Evolutionary conservation across 2,797 vertebrate species (phyloP).

Genomic region (Botia kubotai): DNA sequence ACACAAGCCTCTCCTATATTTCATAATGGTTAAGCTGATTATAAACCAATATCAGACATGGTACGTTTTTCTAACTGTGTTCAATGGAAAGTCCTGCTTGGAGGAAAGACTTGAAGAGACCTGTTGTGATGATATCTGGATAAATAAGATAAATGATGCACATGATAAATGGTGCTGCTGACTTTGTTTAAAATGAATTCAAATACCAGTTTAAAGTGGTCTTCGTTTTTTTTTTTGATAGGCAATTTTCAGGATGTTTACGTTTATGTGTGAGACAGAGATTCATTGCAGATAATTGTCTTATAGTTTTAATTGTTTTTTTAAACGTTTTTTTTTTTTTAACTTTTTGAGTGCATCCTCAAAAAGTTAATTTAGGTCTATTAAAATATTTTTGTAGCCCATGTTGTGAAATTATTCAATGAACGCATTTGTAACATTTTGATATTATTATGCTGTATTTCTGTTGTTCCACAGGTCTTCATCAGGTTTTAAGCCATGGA

Average conservation of each 20-base stretch:
- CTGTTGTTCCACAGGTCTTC: background rate
- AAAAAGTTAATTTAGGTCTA: background rate
- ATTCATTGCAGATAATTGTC: conserved; percentile 40
- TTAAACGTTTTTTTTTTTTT: conserved; percentile 1
- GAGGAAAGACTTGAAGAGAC: conserved; percentile 77
- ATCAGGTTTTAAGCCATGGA: background rate
- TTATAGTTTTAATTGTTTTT: conserved; percentile 40
- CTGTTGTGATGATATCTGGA: conserved; percentile 81
- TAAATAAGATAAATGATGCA: conserved; percentile 81
- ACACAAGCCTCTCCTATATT: conserved; percentile 77
- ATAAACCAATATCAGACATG: conserved; percentile 84
- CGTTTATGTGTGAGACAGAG: conserved; percentile 25
- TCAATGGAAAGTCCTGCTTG: conserved; percentile 80
- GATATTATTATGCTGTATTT: conserved; percentile 1
- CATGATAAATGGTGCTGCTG: conserved; percentile 73
- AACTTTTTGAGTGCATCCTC: background rate
- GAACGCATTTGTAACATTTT: background rate
- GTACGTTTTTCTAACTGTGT: conserved; percentile 78
- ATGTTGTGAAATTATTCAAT: background rate
- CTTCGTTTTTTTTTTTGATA: conserved; percentile 37
- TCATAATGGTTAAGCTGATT: conserved; percentile 85
- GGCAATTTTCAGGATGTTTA: conserved; percentile 22
- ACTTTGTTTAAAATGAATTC: conserved; percentile 24
- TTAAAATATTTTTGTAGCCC: background rate
- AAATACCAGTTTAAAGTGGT: conserved; percentile 48